A percentile compares a stretch with the other conserved stretches of the same genome.
Evolutionary conservation across 1,140 invertebrate species (phyloP).

Genomic region (Drosophila oshimai): DNA sequence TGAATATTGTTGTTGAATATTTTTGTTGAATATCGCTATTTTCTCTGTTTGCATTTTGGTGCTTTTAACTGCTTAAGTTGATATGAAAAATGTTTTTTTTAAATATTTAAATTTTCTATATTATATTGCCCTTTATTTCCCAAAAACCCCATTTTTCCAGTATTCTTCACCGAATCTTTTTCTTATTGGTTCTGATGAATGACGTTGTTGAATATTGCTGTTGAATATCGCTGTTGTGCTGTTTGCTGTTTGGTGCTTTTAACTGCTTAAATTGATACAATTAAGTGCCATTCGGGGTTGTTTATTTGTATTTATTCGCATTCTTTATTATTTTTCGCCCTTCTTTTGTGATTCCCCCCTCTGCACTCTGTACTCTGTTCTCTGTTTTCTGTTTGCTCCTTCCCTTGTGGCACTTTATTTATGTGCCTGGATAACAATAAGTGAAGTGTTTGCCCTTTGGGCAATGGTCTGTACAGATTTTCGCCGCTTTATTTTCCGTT

Average conservation of each 20-base stretch:
- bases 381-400: background rate
- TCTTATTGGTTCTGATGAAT: constrained; percentile 16
- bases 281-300: constrained; percentile 70
- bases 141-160: too few species aligned
- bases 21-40: background rate
- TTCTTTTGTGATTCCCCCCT: background rate
- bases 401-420: constrained; percentile 46
- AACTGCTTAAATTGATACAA: constrained; percentile 71
- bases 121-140: too few species aligned
- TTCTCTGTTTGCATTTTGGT: constrained; percentile 11
- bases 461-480: constrained; percentile 35
- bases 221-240: background rate
- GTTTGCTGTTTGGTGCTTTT: constrained; percentile 41
- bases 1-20: too few species aligned
- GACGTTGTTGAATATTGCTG: constrained; percentile 11
- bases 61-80: constrained; percentile 67
- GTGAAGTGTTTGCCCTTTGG: constrained; percentile 59
- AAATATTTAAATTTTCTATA: too few species aligned
- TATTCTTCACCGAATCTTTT: too few species aligned
- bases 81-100: too few species aligned
- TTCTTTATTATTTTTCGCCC: constrained; percentile 28
- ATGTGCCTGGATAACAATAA: constrained; percentile 65
- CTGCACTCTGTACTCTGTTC: too few species aligned
- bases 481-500: constrained; percentile 5
- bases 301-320: constrained; percentile 59